Percentiles rank a stretch among this genome's conserved stretches.
phyloP scores from a whole-genome alignment of 2,888 invertebrate genomes.

The Nomada fabriciana region DNA sequence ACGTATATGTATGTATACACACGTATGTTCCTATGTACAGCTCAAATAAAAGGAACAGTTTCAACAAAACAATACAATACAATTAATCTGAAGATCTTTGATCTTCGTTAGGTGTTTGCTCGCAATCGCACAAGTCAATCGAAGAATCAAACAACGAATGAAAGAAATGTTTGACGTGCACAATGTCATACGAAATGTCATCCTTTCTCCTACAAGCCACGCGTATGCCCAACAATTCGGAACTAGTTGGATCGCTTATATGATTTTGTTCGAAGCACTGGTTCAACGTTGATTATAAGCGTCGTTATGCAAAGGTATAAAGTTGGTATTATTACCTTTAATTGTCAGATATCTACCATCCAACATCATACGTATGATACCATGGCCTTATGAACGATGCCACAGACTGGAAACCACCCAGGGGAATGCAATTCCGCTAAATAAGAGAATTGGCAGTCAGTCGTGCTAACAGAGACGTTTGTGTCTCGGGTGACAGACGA shows the following conservation, averaged over 20 bases:
- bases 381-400: conserved; percentile 57
- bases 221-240: background rate
- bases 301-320: background rate
- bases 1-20: background rate
- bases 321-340: conserved; percentile 62
- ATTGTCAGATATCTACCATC: conserved; percentile 61
- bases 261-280: background rate
- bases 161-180: background rate
- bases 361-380: conserved; percentile 69
- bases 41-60: background rate
- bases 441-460: conserved; percentile 52
- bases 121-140: no score
- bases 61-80: background rate
- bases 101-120: background rate
- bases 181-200: conserved; percentile 18
- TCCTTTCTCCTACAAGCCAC: background rate
- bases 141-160: background rate
- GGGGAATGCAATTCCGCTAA: conserved; percentile 49
- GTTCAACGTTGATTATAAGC: background rate
- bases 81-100: conserved; percentile 6
- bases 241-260: conserved; percentile 7
- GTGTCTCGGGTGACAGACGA: conserved; percentile 14
- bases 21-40: no score
- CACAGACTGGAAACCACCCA: conserved; percentile 49
- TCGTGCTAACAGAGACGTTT: conserved; percentile 9